A percentile compares a stretch with the other conserved stretches of the same genome.
Conservation (phyloP, 2,797 vertebrate species). For the Danio choprae region DNA sequence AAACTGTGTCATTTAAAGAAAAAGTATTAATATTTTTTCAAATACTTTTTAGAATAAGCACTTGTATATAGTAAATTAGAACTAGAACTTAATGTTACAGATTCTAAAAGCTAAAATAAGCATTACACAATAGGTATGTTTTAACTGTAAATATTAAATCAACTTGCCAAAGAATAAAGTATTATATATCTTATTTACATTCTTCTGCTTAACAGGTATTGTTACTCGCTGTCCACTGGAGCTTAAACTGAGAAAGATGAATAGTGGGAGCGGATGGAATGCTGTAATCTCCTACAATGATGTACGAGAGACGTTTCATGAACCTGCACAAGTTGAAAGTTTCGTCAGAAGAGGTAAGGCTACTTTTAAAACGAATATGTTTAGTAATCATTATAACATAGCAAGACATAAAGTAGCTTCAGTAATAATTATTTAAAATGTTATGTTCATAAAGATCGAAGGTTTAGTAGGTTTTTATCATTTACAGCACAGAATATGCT, state of each 20-base stretch:
- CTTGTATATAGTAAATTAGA: no score
- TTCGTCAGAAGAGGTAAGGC: slow-evolving; percentile 53
- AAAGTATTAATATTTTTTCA: no score
- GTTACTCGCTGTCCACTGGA: slow-evolving; percentile 67
- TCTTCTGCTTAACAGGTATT: slow-evolving; percentile 52
- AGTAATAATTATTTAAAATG: neutral
- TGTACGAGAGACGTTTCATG: slow-evolving; percentile 51
- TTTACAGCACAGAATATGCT: slow-evolving; percentile 60
- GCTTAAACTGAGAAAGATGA: slow-evolving; percentile 61
- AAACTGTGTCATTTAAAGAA: no score
- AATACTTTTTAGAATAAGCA: no score
- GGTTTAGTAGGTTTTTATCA: neutral
- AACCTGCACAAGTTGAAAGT: slow-evolving; percentile 54
- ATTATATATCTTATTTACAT: neutral
- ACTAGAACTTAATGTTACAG: no score
- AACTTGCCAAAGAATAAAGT: neutral
- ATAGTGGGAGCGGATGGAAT: slow-evolving; percentile 33
- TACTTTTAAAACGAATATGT: neutral
- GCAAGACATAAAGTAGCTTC: neutral
- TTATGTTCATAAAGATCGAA: neutral
- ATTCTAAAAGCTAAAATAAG: no score
- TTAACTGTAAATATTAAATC: no score
- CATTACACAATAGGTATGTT: no score
- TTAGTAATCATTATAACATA: neutral
- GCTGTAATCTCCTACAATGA: slow-evolving; percentile 58